Base-by-base conservation (phyloP, 2,797 vertebrate genomes). In the Acanthurus leucopareius region DNA sequence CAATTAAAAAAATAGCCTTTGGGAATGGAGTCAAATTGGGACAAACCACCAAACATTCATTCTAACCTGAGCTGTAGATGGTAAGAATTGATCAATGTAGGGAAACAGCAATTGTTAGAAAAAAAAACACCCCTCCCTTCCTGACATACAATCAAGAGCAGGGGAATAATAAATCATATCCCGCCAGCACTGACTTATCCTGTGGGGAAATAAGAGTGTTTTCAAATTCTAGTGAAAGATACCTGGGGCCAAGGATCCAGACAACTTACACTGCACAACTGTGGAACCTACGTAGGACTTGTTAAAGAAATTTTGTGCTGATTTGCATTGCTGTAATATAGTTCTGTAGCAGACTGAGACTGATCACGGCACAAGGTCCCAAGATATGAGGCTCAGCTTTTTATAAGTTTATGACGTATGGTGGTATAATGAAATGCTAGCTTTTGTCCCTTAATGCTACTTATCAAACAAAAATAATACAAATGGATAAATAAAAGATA, bases 91-190 rank as follows among this genome's bases (percentile, higher is more conserved):
- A 70, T 70, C 35, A 40, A 5, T 28, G 14, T 10, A 11, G 38
- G 38, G 52, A 52, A 54, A 57, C 7, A 19, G 45, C 25, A 14
- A 16, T 32, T 72, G 38, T 19, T 48, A 17, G 42, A 3, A 19
- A 42, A 16, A 48, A 45, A 19, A 32, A 40, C 35, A 49, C 3
- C 4, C 4, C 51, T 20, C 15, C 32, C 6, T 35, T 35, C 22
- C 42, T 59, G 49, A 38, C 51, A 75, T 49, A 47, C 20, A 5
- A 66, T 68, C 40, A 61, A 71, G 73, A 32, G 53, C 38, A 65
- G 42, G 11, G 75, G 67, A 82, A 71, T 51, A 69, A 73, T 73
- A 49, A 73, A 73, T 69, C 16, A 59, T 19, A 38, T 56, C n/a
- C 14, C 28, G 8, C 20, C 57, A 44, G 62, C 28, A 25, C 17